A percentile compares a stretch with the other conserved stretches of the same genome.
Evolutionary conservation across 2,888 invertebrate genomes (phyloP).

Genomic region (Heliconius hortense): DNA sequence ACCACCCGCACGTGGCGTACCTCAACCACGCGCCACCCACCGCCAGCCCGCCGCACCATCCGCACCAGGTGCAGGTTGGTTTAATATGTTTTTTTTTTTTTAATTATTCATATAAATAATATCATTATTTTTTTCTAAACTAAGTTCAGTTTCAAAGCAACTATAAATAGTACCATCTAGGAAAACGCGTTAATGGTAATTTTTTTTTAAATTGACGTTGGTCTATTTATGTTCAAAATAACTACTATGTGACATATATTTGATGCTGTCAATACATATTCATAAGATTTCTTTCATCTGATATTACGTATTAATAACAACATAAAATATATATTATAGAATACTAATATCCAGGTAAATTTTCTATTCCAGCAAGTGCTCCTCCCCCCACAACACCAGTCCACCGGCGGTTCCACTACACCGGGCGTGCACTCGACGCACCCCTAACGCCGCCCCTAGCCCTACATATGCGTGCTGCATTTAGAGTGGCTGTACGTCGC

Average conservation of each 20-base stretch:
- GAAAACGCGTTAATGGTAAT: too few relatives aligned
- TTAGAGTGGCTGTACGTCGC: slow-evolving; percentile 19
- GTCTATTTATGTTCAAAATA: too few relatives aligned
- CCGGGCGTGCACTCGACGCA: slow-evolving; percentile 59
- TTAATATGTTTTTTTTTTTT: too few relatives aligned
- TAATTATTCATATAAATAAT: too few relatives aligned
- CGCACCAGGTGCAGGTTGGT: slow-evolving; percentile 62
- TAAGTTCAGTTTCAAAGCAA: too few relatives aligned
- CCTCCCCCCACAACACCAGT: slow-evolving; percentile 57
- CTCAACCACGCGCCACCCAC: slow-evolving; percentile 77
- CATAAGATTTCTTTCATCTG: too few relatives aligned
- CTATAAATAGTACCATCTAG: too few relatives aligned
- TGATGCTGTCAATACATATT: too few relatives aligned
- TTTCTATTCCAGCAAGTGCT: slow-evolving; percentile 54
- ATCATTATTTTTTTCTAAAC: too few relatives aligned
- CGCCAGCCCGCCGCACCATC: slow-evolving; percentile 71
- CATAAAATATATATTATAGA: background rate
- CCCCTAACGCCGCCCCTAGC: slow-evolving; percentile 53
- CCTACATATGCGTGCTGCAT: slow-evolving; percentile 43
- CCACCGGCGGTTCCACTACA: slow-evolving; percentile 55
- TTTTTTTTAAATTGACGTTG: too few relatives aligned
- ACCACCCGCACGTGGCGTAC: slow-evolving; percentile 76
- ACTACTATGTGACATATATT: too few relatives aligned
- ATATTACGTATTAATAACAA: too few relatives aligned
- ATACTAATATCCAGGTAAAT: background rate